Conservation (phyloP, 2,113 vertebrate species). For the Todiramphus saurophagus region DNA sequence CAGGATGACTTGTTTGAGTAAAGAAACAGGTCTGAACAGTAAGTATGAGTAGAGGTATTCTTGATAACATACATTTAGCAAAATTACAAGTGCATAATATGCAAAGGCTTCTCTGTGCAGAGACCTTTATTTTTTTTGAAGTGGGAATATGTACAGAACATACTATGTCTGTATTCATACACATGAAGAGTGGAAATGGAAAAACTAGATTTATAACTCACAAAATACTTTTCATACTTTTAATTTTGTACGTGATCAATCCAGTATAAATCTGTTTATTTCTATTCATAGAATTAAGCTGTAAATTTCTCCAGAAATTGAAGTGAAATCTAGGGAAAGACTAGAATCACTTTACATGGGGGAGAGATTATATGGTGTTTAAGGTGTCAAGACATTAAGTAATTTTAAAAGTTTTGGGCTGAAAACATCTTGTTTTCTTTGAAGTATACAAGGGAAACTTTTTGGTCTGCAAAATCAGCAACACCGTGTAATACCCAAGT, state of each 20-base stretch:
- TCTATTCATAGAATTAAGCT: background rate
- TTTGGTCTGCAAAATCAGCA: background rate
- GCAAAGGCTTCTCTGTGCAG: background rate
- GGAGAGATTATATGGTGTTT: background rate
- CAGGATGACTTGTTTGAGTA: background rate
- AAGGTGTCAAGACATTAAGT: background rate
- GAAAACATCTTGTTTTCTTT: background rate
- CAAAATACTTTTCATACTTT: background rate
- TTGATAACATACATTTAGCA: background rate
- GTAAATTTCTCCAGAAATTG: background rate
- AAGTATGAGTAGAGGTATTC: background rate
- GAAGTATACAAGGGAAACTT: background rate
- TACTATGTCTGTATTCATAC: background rate
- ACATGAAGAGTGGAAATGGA: background rate
- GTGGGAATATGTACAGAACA: background rate
- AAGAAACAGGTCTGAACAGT: background rate
- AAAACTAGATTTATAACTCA: background rate
- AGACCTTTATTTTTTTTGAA: background rate
- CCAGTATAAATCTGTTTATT: background rate
- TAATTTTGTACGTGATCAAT: background rate
- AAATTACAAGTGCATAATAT: background rate
- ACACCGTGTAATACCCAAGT: background rate
- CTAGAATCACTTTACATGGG: background rate
- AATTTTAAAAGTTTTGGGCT: background rate
- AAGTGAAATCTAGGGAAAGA: background rate